Percentiles rank a stretch among this genome's conserved stretches.
Conservation (phyloP, 2,113 vertebrate species). For the Isurus oxyrinchus region DNA sequence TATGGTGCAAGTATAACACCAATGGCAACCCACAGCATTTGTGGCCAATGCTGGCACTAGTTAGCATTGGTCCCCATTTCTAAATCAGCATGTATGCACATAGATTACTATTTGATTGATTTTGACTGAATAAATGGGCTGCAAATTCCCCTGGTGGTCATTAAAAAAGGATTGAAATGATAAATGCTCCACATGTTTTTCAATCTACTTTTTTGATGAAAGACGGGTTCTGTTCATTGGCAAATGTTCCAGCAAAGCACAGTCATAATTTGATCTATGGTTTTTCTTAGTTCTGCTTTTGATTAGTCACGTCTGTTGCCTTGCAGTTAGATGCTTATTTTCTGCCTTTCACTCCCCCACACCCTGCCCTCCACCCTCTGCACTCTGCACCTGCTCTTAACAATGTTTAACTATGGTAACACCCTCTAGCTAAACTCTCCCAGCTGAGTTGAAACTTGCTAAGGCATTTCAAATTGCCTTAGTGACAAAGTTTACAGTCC, state of each 20-base stretch:
- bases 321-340: slow-evolving; percentile 41
- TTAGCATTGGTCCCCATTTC: background rate
- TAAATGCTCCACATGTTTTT: background rate
- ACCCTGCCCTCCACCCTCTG: slow-evolving; percentile 50
- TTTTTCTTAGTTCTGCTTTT: slow-evolving; percentile 44
- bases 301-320: slow-evolving; percentile 45
- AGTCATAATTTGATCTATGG: background rate
- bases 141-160: background rate
- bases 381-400: slow-evolving; percentile 56
- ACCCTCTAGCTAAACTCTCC: slow-evolving; percentile 36
- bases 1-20: background rate
- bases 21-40: background rate
- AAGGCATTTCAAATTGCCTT: slow-evolving; percentile 39
- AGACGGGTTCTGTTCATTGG: background rate
- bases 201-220: background rate
- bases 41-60: background rate
- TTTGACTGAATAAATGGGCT: background rate
- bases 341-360: slow-evolving; percentile 45
- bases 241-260: background rate
- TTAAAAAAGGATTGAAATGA: background rate
- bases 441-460: slow-evolving; percentile 44
- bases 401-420: slow-evolving; percentile 45
- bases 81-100: background rate
- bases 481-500: slow-evolving; percentile 20
- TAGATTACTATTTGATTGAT: background rate